Evolutionary conservation across 2,797 vertebrate genomes (phyloP).

Genomic region (Moxostoma hubbsi): DNA sequence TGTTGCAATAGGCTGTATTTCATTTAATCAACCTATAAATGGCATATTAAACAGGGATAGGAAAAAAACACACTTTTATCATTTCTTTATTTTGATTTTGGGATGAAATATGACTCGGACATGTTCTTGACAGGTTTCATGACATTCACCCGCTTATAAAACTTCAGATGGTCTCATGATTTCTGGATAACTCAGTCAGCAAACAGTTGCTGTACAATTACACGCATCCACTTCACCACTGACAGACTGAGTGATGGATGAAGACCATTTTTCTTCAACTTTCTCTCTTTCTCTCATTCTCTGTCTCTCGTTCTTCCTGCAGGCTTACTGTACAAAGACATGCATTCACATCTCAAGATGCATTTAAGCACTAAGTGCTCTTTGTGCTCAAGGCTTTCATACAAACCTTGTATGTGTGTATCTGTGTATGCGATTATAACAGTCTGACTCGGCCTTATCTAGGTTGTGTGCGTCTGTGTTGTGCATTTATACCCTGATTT

Average conservation of each 20-base stretch:
- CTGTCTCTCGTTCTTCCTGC: slow-evolving; percentile 41
- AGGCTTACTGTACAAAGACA: slow-evolving; percentile 71
- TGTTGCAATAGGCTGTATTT: too few relatives aligned
- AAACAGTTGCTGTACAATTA: slow-evolving; percentile 77
- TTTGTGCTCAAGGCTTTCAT: slow-evolving; percentile 57
- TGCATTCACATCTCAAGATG: slow-evolving; percentile 77
- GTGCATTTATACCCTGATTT: slow-evolving; percentile 1
- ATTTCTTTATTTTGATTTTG: too few relatives aligned
- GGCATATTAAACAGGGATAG: too few relatives aligned
- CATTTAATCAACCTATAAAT: too few relatives aligned
- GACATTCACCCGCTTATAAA: neutral
- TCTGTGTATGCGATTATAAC: too few relatives aligned
- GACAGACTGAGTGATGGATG: slow-evolving; percentile 65
- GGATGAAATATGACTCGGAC: too few relatives aligned
- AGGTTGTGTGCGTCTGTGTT: slow-evolving; percentile 11
- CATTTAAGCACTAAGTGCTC: slow-evolving; percentile 63
- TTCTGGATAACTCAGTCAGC: slow-evolving; percentile 59
- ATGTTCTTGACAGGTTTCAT: too few relatives aligned
- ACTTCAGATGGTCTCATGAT: slow-evolving; percentile 35
- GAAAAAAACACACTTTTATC: too few relatives aligned
- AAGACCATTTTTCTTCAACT: neutral
- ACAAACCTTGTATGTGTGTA: too few relatives aligned
- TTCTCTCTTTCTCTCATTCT: slow-evolving; percentile 22
- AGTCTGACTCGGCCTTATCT: neutral
- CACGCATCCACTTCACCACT: slow-evolving; percentile 68